Evolutionary conservation across 2,113 vertebrate species (phyloP).

Genomic region (Callochromis pleurospilus): DNA sequence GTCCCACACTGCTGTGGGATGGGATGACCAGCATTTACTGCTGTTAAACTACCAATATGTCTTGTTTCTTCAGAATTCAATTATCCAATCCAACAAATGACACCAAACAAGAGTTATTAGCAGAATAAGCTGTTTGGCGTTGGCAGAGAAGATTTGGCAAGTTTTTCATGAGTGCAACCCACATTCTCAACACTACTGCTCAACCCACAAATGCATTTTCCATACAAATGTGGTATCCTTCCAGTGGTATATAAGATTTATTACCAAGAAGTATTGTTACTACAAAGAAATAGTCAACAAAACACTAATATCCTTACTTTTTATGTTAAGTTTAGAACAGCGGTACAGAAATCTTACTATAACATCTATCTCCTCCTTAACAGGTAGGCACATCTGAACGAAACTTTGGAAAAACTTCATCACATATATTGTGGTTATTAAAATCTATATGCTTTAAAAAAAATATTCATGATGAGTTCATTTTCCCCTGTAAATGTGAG

Average conservation of each 20-base stretch:
- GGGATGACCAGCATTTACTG: background rate
- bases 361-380: rapidly evolving
- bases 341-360: background rate
- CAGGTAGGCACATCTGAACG: rapidly evolving
- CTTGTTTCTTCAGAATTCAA: background rate
- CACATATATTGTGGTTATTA: background rate
- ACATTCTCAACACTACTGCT: background rate
- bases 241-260: background rate
- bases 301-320: background rate
- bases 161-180: background rate
- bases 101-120: background rate
- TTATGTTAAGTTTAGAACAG: background rate
- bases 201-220: background rate
- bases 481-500: background rate
- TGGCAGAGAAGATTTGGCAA: background rate
- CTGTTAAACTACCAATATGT: background rate
- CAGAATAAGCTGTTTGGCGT: background rate
- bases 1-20: background rate
- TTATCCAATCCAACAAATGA: background rate
- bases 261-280: background rate
- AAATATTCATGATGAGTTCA: rapidly evolving
- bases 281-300: background rate
- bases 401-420: background rate
- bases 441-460: background rate
- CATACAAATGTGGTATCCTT: background rate